Conservation (phyloP, 2,113 vertebrate species). For the Sisor rabdophorus region DNA sequence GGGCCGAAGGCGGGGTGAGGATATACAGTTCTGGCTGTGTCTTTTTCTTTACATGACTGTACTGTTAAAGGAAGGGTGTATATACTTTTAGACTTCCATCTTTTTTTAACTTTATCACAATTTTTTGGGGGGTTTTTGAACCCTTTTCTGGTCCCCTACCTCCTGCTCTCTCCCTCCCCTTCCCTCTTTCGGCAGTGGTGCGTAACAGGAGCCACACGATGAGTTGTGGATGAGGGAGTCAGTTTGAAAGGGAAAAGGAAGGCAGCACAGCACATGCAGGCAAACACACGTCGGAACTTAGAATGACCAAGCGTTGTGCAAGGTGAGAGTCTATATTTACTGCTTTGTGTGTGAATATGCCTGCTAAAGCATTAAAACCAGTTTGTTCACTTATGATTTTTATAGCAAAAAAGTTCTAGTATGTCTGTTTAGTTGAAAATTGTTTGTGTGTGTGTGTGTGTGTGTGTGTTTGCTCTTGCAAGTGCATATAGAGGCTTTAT, state of each 20-base stretch:
- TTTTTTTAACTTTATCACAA: slow-evolving; percentile 30
- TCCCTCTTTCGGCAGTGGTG: slow-evolving; percentile 54
- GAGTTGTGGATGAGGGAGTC: slow-evolving; percentile 67
- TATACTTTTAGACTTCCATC: slow-evolving; percentile 31
- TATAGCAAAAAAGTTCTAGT: too few relatives aligned
- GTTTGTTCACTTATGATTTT: not conserved
- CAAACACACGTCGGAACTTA: slow-evolving; percentile 62
- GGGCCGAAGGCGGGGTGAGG: slow-evolving; percentile 18
- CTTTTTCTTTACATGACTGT: not conserved
- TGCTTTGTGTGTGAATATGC: slow-evolving; percentile 23
- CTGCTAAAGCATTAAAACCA: not conserved
- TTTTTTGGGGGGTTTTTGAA: slow-evolving; percentile 46
- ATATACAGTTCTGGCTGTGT: not conserved
- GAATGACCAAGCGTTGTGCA: slow-evolving; percentile 58
- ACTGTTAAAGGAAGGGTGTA: slow-evolving; percentile 13
- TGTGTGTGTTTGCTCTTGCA: not conserved
- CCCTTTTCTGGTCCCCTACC: slow-evolving; percentile 4
- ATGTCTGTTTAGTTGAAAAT: too few relatives aligned
- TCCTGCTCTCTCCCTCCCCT: slow-evolving; percentile 46
- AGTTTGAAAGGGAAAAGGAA: slow-evolving; percentile 50
- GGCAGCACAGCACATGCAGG: slow-evolving; percentile 40
- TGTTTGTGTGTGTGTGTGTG: slow-evolving; percentile 32
- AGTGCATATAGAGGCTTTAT: slow-evolving; percentile 16
- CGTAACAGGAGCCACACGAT: slow-evolving; percentile 63
- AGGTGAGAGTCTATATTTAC: slow-evolving; percentile 61